These are phyloP conservation scores for Diplazon laetatorius DNA, from an alignment of 2,888 invertebrate species.

Conservation along the genomic window DNA sequence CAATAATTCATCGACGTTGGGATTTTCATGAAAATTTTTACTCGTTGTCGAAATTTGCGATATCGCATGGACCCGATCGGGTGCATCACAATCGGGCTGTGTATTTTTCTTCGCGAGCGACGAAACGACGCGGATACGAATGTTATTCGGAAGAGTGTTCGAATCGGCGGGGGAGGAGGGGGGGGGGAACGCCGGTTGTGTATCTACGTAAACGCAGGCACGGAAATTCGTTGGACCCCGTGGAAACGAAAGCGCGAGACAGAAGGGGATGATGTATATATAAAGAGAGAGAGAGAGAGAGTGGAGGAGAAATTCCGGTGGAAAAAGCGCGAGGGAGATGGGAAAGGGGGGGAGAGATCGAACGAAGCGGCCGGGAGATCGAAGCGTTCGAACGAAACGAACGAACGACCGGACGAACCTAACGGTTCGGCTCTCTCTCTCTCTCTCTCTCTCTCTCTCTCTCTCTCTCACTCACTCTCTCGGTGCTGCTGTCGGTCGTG, in stretches of 20 bases:
- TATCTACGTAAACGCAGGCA: constrained; percentile 78
- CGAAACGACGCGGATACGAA: too few species aligned
- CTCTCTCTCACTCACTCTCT: too few species aligned
- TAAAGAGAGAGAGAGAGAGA: constrained; percentile 40
- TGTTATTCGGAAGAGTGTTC: too few species aligned
- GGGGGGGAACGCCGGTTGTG: too few species aligned
- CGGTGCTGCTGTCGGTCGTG: constrained; percentile 75
- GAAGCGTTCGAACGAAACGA: constrained; percentile 70
- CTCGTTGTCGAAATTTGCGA: too few species aligned
- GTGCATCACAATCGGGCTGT: too few species aligned
- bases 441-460: too few species aligned
- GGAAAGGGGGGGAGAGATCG: constrained; percentile 43
- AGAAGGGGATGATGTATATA: constrained; percentile 37
- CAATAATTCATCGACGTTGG: too few species aligned
- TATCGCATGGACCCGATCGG: too few species aligned
- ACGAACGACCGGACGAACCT: constrained; percentile 69
- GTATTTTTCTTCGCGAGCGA: too few species aligned
- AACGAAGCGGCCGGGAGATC: constrained; percentile 67
- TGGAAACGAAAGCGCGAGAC: constrained; percentile 64
- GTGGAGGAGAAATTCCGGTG: constrained; percentile 53
- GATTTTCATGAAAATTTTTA: too few species aligned
- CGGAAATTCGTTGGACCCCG: constrained; percentile 61
- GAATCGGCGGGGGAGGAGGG: too few species aligned
- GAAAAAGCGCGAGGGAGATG: constrained; percentile 35
- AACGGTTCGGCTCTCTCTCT: constrained; percentile 74